These are phyloP conservation scores for Kryptopterus vitreolus DNA, from an alignment of 2,797 vertebrate genomes.

Conservation along the genomic window DNA sequence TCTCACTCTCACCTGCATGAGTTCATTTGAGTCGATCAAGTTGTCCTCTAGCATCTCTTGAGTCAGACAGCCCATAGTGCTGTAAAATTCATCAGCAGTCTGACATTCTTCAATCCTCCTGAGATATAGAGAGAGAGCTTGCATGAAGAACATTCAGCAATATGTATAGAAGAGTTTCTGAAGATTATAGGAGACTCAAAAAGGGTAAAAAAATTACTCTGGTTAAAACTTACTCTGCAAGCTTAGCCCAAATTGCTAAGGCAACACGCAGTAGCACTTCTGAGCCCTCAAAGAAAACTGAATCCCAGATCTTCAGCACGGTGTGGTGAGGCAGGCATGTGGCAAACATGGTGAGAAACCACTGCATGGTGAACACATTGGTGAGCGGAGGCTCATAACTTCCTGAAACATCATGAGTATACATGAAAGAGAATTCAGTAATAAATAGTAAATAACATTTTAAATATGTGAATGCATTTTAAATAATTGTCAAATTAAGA, in stretches of 20 bases:
- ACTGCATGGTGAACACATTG: conserved; percentile 99
- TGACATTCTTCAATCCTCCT: conserved; percentile 95
- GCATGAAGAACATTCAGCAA: neutral
- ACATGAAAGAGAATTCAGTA: neutral
- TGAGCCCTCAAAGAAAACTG: conserved; percentile 96
- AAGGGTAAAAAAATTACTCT: neutral
- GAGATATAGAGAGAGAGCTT: neutral
- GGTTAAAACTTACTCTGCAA: conserved; percentile 89
- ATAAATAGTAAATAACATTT: neutral
- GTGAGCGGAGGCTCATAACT: conserved; percentile 96
- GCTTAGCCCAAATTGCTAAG: conserved; percentile 92
- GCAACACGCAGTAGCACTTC: conserved; percentile 94
- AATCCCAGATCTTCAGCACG: conserved; percentile 99
- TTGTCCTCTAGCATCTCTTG: conserved; percentile 94
- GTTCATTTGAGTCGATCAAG: conserved; percentile 87
- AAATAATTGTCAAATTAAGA: no score
- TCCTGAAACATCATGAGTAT: conserved; percentile 72
- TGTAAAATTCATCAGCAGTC: conserved; percentile 95
- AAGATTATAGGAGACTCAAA: neutral
- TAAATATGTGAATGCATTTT: neutral
- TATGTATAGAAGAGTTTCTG: neutral
- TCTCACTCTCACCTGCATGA: conserved; percentile 87
- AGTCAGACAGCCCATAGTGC: conserved; percentile 92
- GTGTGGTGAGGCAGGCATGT: conserved; percentile 94
- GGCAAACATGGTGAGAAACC: conserved; percentile 98